Conservation (phyloP, 2,888 invertebrate species). For the Drosophila flavopinicola region DNA sequence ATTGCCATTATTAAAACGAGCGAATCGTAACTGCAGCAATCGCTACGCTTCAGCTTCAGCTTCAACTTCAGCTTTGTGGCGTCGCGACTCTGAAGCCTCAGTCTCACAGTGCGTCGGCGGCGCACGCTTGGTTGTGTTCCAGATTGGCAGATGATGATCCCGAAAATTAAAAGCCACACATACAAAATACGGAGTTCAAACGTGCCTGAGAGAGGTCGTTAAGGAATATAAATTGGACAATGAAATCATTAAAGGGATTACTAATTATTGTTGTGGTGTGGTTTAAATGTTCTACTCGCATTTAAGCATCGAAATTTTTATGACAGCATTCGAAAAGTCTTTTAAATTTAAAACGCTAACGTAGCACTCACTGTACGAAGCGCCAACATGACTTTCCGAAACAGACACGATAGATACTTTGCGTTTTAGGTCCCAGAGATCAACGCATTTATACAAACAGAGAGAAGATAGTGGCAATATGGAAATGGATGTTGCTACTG, state of each 20-base stretch:
- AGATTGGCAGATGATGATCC: conserved; percentile 47
- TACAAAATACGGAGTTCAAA: conserved; percentile 44
- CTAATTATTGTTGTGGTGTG: conserved; percentile 60
- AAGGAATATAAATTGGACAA: conserved; percentile 82
- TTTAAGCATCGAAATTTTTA: conserved; percentile 54
- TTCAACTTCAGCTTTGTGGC: not conserved
- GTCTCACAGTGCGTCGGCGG: conserved; percentile 22
- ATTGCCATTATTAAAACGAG: conserved; percentile 74
- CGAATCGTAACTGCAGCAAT: conserved; percentile 55
- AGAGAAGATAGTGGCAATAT: too few relatives aligned
- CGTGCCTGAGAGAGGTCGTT: conserved; percentile 70
- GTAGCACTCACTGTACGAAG: not conserved
- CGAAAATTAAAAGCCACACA: conserved; percentile 56
- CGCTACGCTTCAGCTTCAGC: conserved; percentile 3
- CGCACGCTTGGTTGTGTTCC: conserved; percentile 31
- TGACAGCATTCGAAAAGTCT: conserved; percentile 12
- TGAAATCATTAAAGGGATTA: conserved; percentile 80
- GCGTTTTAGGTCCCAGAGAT: too few relatives aligned
- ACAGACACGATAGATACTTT: too few relatives aligned
- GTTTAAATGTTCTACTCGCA: conserved; percentile 51
- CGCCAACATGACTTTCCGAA: not conserved
- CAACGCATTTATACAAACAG: too few relatives aligned
- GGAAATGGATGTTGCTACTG: too few relatives aligned
- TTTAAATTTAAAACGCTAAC: conserved; percentile 6
- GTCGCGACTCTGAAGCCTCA: not conserved